Evolutionary conservation across 2,888 invertebrate species (phyloP).

Genomic region (Leucoptera coffeella): DNA sequence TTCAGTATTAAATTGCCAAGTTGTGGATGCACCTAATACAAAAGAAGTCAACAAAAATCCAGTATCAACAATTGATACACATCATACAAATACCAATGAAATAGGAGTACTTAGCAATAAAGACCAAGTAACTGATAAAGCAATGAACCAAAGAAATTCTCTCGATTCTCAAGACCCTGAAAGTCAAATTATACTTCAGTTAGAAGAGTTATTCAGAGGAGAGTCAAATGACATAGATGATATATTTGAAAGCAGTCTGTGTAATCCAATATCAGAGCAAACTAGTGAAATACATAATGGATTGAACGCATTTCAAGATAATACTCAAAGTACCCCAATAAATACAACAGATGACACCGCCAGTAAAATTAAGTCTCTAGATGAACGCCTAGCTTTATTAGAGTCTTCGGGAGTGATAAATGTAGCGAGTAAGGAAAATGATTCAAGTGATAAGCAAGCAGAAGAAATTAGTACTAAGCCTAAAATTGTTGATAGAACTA

Average conservation of each 20-base stretch:
- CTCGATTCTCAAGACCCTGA: slow-evolving; percentile 18
- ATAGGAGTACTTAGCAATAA: too few species aligned
- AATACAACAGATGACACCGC: too few species aligned
- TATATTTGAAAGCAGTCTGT: slow-evolving; percentile 27
- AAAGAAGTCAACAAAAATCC: too few species aligned
- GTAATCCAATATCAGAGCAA: slow-evolving; percentile 14
- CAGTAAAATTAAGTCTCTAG: slow-evolving; percentile 23
- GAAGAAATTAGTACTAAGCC: slow-evolving; percentile 11
- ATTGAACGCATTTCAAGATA: too few species aligned
- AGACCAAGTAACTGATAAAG: too few species aligned
- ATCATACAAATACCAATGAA: too few species aligned
- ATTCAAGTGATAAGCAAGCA: slow-evolving; percentile 8
- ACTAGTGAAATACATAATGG: too few species aligned
- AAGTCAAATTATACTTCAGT: slow-evolving; percentile 28
- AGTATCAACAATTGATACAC: too few species aligned
- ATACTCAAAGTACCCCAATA: too few species aligned
- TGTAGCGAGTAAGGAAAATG: background rate
- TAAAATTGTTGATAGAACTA: slow-evolving; percentile 12
- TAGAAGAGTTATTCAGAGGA: slow-evolving; percentile 37
- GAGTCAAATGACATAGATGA: slow-evolving; percentile 23
- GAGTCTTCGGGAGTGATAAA: slow-evolving; percentile 6
- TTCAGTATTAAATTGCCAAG: too few species aligned
- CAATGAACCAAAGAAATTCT: slow-evolving; percentile 10
- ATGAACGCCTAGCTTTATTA: slow-evolving; percentile 25
- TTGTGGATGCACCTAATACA: too few species aligned